A percentile compares a stretch with the other conserved stretches of the same genome.
Evolutionary conservation across 2,797 vertebrate species (phyloP).

Genomic region (Syndactyla subalaris): DNA sequence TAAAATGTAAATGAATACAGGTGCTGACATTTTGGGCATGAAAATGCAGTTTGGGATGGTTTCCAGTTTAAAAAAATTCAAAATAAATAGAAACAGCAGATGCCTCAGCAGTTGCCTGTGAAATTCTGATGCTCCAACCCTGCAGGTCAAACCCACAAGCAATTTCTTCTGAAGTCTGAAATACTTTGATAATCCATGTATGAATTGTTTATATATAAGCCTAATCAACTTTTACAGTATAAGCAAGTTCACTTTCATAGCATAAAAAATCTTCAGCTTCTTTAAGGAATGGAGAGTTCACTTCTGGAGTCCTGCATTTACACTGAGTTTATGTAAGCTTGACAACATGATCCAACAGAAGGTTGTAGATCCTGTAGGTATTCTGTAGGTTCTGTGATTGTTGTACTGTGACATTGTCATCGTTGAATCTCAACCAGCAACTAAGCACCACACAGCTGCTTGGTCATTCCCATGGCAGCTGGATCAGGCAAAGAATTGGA

Average conservation of each 20-base stretch:
- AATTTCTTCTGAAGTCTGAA: background rate
- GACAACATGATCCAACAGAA: background rate
- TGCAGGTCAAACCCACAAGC: background rate
- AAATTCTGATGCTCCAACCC: background rate
- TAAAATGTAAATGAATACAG: background rate
- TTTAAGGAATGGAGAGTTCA: background rate
- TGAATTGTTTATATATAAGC: background rate
- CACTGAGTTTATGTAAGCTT: background rate
- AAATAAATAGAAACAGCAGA: background rate
- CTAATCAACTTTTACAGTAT: background rate
- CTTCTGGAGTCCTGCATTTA: background rate
- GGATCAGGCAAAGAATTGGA: background rate
- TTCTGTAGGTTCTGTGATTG: background rate
- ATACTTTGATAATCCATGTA: background rate
- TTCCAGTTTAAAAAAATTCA: background rate
- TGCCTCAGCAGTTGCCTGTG: background rate
- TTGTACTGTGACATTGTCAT: background rate
- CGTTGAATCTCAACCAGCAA: background rate
- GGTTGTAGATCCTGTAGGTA: background rate
- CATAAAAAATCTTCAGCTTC: background rate
- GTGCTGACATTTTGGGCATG: background rate
- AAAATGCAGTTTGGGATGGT: background rate
- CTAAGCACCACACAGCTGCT: background rate
- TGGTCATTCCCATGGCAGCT: background rate
- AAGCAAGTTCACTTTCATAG: background rate